A percentile compares a stretch with the other conserved stretches of the same genome.
Conservation (phyloP, 1,140 invertebrate species). For the Teleopsis dalmanni region DNA sequence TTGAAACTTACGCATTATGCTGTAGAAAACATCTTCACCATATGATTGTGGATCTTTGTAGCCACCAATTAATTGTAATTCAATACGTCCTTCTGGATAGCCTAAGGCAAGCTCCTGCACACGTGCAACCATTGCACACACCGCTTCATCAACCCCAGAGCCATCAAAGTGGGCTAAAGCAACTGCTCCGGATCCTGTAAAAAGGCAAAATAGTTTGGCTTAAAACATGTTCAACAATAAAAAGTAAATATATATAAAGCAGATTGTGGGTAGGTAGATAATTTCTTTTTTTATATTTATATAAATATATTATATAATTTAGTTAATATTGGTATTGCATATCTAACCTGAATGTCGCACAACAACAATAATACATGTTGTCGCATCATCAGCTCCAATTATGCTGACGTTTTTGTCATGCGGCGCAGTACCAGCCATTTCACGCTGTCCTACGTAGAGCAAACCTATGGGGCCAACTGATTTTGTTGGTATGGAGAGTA, state of each 20-base stretch:
- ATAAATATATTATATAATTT: background rate
- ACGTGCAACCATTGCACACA: constrained; percentile 67
- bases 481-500: constrained; percentile 59
- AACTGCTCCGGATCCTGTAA: constrained; percentile 75
- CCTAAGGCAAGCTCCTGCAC: constrained; percentile 76
- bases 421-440: constrained; percentile 81
- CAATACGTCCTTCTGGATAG: constrained; percentile 76
- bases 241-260: background rate
- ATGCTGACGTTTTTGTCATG: constrained; percentile 88
- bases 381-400: constrained; percentile 87
- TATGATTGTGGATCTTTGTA: constrained; percentile 74
- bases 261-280: background rate
- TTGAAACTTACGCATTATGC: constrained; percentile 76
- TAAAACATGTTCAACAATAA: background rate
- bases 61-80: constrained; percentile 83
- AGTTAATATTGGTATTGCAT: background rate
- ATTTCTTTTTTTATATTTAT: background rate
- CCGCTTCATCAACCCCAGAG: constrained; percentile 72
- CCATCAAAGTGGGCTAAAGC: constrained; percentile 85
- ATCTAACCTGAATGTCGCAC: constrained; percentile 81
- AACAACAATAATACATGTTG: constrained; percentile 86
- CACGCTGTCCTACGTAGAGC: constrained; percentile 82
- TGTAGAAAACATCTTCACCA: constrained; percentile 83
- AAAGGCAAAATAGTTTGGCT: constrained; percentile 10
- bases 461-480: constrained; percentile 70